Evolutionary conservation across 2,888 invertebrate genomes (phyloP), one percentile per base, ranked within the genome.

Genomic region (Synanthedon andrenaeformis): DNA sequence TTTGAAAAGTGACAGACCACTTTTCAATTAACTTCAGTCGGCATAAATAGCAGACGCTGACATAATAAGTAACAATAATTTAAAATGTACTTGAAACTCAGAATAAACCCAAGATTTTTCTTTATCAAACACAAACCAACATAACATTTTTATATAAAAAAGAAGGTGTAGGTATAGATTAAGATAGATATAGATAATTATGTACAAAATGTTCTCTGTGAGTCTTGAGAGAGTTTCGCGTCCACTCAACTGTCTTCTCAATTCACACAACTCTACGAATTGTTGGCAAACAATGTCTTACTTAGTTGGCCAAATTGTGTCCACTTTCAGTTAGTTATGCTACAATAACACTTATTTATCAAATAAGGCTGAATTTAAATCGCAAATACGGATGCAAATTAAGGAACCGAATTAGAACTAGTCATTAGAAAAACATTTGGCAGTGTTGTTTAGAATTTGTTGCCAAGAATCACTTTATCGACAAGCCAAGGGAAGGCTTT

Each of bases 191-290:
- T 23, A 23, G 23, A 23, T 23, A 23, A 23, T 23, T 23, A 5
- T 5, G 23, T 23, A 23, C 23, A 35, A 35, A 6, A 35, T 35
- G 35, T 35, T 6, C 8, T 35, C 35, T 35, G 2, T 35, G 35
- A 10, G 10, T 35, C 10, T 10, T 35, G 6, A 35, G 10, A 10
- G 8, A 35, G 35, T 35, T 35, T 35, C 35, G 35, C 35, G 35
- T 35, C 35, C 35, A 10, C 35, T 35, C 35, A 35, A 35, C 10
- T 35, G 35, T 73, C 75, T 67, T 67, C 65, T 67, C 69, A 72
- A 72, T 77, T 76, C 62, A 62, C 61, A 52, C 59, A 64, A 66
- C 56, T 68, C 69, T 71, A 65, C 54, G 52, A 55, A 54, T 66
- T 67, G 61, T 60, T 57, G 58, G 17, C 61, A 66, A 68, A 70